phyloP scores from a whole-genome alignment of 2,888 invertebrate genomes.

The Leptinotarsa peninsularis region DNA sequence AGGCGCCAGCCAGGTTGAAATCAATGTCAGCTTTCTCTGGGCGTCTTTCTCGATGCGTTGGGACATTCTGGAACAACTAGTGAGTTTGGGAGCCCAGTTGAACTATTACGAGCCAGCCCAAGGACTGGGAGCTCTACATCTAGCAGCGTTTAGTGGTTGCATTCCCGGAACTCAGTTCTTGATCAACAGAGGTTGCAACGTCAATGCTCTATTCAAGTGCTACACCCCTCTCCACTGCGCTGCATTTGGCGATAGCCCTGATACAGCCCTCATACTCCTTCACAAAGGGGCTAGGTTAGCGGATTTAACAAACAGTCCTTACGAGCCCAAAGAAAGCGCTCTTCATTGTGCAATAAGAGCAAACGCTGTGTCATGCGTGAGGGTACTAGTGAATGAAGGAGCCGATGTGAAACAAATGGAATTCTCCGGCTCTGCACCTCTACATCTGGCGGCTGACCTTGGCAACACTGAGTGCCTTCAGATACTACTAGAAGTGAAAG shows the following conservation, averaged over 20 bases:
- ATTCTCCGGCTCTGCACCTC: slow-evolving; percentile 83
- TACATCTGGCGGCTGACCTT: slow-evolving; percentile 85
- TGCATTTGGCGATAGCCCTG: slow-evolving; percentile 86
- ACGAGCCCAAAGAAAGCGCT: slow-evolving; percentile 78
- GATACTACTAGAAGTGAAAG: slow-evolving; percentile 79
- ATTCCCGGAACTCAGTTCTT: slow-evolving; percentile 77
- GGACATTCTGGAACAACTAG: slow-evolving; percentile 73
- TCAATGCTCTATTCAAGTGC: slow-evolving; percentile 76
- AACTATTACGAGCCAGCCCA: slow-evolving; percentile 75
- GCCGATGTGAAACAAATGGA: slow-evolving; percentile 81
- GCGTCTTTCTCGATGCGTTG: slow-evolving; percentile 78
- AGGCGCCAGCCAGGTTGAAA: slow-evolving; percentile 74
- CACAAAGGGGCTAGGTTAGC: slow-evolving; percentile 76
- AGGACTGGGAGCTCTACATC: slow-evolving; percentile 80
- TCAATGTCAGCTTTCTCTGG: slow-evolving; percentile 79
- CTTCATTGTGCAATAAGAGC: slow-evolving; percentile 88
- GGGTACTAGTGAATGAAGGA: slow-evolving; percentile 79
- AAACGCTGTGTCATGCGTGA: slow-evolving; percentile 82
- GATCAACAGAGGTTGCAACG: slow-evolving; percentile 75
- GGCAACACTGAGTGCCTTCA: slow-evolving; percentile 80
- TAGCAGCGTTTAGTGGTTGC: slow-evolving; percentile 82
- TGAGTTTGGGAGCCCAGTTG: slow-evolving; percentile 57
- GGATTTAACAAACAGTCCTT: slow-evolving; percentile 72
- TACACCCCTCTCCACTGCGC: slow-evolving; percentile 90
- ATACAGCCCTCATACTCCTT: slow-evolving; percentile 82